These are phyloP conservation scores for Noctilio leporinus DNA, from an alignment of 2,113 vertebrate genomes.

Conservation along the genomic window DNA sequence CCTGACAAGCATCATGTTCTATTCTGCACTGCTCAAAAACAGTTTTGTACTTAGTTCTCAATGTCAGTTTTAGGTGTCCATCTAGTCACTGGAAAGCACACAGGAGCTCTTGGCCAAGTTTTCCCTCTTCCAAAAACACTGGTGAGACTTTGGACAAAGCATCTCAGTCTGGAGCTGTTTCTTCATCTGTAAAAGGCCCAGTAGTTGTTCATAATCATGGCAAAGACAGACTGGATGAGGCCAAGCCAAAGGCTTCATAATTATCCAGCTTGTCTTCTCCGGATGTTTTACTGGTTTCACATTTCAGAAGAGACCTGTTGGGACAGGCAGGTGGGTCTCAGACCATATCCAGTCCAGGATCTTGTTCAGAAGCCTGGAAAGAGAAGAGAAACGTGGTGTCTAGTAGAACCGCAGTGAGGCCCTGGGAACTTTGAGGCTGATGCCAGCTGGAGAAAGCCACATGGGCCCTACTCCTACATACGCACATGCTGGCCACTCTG, in stretches of 20 bases:
- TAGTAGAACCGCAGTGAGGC: fast-evolving
- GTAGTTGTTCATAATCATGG: fast-evolving
- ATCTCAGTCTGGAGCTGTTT: fast-evolving
- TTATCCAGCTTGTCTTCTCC: neutral
- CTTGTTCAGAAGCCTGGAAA: neutral
- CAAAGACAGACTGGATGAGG: fast-evolving
- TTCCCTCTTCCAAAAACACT: neutral
- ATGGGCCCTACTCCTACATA: fast-evolving
- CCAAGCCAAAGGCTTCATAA: neutral
- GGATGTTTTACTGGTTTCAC: neutral
- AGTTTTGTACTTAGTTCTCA: neutral
- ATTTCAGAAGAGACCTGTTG: neutral
- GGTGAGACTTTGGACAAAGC: neutral
- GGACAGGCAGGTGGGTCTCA: neutral
- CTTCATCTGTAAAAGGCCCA: neutral
- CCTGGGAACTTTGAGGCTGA: neutral
- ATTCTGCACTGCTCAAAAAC: neutral
- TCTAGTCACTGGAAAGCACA: neutral
- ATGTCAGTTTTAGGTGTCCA: fast-evolving
- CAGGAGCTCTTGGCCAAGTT: neutral
- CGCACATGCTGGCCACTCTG: fast-evolving
- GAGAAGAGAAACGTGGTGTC: no score
- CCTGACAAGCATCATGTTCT: fast-evolving
- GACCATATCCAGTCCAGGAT: neutral
- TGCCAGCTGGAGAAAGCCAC: neutral